Conservation (phyloP, 30 jellyfish, hydroid and myxozoan genomes). For the Nemopilema nomurai region DNA sequence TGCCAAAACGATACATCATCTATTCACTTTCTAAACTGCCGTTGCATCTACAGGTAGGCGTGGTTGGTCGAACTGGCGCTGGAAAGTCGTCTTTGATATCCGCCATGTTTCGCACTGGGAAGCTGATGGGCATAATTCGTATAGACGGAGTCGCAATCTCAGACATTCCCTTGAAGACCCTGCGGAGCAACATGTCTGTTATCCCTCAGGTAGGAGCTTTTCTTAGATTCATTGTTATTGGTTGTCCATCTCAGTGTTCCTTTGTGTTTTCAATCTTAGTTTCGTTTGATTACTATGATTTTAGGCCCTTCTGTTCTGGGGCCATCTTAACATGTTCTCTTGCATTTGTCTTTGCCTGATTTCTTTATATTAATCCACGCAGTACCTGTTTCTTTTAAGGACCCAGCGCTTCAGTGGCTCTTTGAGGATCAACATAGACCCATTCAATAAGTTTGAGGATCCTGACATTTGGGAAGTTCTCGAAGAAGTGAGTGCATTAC, state of each 20-base stretch:
- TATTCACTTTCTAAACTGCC: not conserved
- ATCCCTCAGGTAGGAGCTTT: constrained; percentile 98
- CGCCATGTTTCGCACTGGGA: constrained; percentile 78
- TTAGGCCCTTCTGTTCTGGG: no score
- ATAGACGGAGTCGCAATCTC: constrained; percentile 71
- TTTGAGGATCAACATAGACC: constrained; percentile 79
- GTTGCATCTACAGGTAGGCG: constrained; percentile 50
- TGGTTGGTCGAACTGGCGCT: constrained; percentile 95
- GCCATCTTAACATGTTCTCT: no score
- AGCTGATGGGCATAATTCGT: constrained; percentile 55
- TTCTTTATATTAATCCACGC: no score
- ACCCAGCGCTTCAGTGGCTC: constrained; percentile 93
- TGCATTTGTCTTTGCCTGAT: no score
- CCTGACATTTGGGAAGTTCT: constrained; percentile 90
- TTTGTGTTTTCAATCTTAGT: no score
- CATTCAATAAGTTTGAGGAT: constrained; percentile 67
- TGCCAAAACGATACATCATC: no score
- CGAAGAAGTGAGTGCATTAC: constrained; percentile 68
- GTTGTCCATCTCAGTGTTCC: no score
- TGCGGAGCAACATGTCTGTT: constrained; percentile 79
- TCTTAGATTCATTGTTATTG: no score
- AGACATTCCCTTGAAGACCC: constrained; percentile 45
- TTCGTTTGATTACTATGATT: no score
- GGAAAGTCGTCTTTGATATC: constrained; percentile 82
- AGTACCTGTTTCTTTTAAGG: constrained; percentile 61